Evolutionary conservation across 2,797 vertebrate genomes (phyloP).

Genomic region (Acanthurus leucopareius): DNA sequence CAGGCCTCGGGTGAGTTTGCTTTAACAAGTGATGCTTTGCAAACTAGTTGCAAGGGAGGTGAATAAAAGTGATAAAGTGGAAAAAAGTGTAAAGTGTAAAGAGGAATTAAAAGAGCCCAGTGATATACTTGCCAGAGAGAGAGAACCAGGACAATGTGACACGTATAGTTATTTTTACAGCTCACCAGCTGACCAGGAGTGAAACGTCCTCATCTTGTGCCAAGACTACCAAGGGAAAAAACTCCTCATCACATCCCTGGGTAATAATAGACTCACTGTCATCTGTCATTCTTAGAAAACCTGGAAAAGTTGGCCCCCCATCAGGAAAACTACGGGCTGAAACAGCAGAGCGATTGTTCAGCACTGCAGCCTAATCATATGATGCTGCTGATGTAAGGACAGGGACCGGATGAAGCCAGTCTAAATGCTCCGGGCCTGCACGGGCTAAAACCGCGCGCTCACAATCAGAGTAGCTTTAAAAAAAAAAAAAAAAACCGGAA

Average conservation of each 20-base stretch:
- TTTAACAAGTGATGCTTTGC: not conserved
- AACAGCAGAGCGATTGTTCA: slow-evolving; percentile 31
- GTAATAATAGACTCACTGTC: slow-evolving; percentile 37
- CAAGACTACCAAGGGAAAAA: slow-evolving; percentile 31
- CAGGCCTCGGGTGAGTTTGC: not conserved
- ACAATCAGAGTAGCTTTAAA: not conserved
- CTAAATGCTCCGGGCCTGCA: slow-evolving; percentile 50
- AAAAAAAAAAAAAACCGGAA: not conserved
- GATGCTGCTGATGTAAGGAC: slow-evolving; percentile 71
- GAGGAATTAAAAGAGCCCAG: not conserved
- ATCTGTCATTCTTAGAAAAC: not conserved
- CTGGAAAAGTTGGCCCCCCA: not conserved
- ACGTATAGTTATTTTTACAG: slow-evolving; percentile 48
- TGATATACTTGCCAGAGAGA: slow-evolving; percentile 12
- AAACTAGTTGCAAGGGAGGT: not conserved
- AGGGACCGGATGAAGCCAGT: slow-evolving; percentile 73
- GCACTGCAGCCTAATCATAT: slow-evolving; percentile 63
- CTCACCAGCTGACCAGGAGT: slow-evolving; percentile 53
- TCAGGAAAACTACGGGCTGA: not conserved
- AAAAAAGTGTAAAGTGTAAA: not conserved
- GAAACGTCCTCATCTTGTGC: slow-evolving; percentile 22
- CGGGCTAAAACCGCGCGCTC: not conserved
- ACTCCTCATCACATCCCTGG: slow-evolving; percentile 28
- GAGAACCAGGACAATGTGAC: slow-evolving; percentile 36
- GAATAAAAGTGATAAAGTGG: too few species aligned